Conservation (phyloP, 2,888 invertebrate genomes). For the Cryptosula pallasiana region DNA sequence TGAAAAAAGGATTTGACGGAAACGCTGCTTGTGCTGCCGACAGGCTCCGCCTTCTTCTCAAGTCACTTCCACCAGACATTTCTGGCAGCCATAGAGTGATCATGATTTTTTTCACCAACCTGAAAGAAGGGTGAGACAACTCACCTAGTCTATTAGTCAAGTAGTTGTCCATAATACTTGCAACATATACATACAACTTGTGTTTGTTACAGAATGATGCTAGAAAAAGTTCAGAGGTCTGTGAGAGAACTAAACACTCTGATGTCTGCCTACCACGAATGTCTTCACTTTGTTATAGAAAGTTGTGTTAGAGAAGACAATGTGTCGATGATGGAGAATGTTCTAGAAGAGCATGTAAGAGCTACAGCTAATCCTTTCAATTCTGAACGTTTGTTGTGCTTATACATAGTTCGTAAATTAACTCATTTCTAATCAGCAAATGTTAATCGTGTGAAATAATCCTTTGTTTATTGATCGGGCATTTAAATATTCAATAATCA, state of each 20-base stretch:
- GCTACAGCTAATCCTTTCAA: too few species aligned
- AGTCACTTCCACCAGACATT: conserved; percentile 57
- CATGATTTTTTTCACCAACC: conserved; percentile 63
- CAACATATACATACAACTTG: background rate
- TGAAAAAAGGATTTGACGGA: conserved; percentile 70
- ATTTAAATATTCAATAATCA: too few species aligned
- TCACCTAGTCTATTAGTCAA: background rate
- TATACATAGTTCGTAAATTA: too few species aligned
- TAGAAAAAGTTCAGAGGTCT: conserved; percentile 21
- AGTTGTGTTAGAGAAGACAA: background rate
- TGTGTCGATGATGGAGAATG: background rate
- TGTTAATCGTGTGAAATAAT: too few species aligned
- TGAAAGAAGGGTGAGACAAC: conserved; percentile 66
- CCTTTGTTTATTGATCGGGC: too few species aligned
- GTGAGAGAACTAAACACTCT: background rate
- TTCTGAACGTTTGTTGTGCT: too few species aligned
- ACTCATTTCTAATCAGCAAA: too few species aligned
- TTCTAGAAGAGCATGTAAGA: conserved; percentile 3
- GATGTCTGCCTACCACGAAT: background rate
- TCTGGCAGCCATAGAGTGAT: conserved; percentile 32
- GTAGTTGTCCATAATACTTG: background rate
- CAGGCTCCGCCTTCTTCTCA: conserved; percentile 71
- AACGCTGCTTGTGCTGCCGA: conserved; percentile 70
- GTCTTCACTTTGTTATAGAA: background rate
- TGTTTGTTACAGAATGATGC: background rate